Evolutionary conservation across 2,797 vertebrate genomes (phyloP).

Genomic region (Crotalus adamanteus): DNA sequence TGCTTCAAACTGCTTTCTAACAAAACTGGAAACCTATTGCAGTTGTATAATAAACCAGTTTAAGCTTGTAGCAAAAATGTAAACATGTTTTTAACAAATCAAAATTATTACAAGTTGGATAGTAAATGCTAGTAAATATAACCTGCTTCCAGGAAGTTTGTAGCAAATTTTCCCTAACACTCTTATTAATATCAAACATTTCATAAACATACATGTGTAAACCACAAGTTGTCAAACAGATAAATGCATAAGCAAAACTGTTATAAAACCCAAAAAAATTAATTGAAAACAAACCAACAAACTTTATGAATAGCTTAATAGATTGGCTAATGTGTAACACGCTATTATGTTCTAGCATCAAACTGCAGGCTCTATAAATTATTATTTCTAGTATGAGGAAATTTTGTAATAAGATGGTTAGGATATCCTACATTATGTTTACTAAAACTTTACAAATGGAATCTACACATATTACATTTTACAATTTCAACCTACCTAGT

Average conservation of each 20-base stretch:
- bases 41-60: constrained; percentile 18
- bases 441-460: constrained; percentile 1
- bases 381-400: neutral
- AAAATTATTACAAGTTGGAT: constrained; percentile 23
- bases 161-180: constrained; percentile 20
- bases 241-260: neutral
- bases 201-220: constrained; percentile 22
- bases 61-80: constrained; percentile 40
- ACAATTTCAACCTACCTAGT: neutral
- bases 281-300: constrained; percentile 3
- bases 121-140: constrained; percentile 16
- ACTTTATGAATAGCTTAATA: constrained; percentile 5
- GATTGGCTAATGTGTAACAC: constrained; percentile 9
- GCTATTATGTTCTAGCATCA: neutral
- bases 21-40: constrained; percentile 6
- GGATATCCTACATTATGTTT: neutral
- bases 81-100: constrained; percentile 14
- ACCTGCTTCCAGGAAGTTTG: neutral
- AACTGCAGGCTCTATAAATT: neutral
- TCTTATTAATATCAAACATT: constrained; percentile 19
- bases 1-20: constrained; percentile 12
- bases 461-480: neutral
- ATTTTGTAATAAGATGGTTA: constrained; percentile 14
- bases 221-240: constrained; percentile 10
- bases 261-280: constrained; percentile 16